phyloP scores from a whole-genome alignment of 2,888 invertebrate species.

The Clistopyga incitator region DNA sequence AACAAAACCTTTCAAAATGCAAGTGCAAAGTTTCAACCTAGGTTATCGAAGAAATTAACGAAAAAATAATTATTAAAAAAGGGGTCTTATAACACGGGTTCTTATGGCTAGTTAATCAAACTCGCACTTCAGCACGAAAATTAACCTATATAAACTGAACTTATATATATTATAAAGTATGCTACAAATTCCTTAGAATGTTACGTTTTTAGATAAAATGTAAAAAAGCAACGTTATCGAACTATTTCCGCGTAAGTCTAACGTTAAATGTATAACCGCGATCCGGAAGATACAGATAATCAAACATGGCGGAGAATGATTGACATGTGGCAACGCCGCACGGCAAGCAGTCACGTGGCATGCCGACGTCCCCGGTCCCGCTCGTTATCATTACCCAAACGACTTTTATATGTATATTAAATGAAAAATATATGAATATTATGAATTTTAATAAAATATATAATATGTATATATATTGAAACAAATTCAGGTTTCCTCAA shows the following conservation, averaged over 20 bases:
- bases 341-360: constrained; percentile 15
- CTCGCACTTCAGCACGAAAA: constrained; percentile 11
- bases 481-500: too few species aligned
- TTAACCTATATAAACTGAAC: too few species aligned
- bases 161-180: constrained; percentile 6
- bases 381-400: constrained; percentile 1
- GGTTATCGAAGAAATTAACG: constrained; percentile 17
- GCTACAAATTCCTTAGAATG: constrained; percentile 21
- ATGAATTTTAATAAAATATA: too few species aligned
- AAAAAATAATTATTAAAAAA: constrained; percentile 23
- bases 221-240: constrained; percentile 16
- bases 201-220: constrained; percentile 10
- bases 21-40: constrained; percentile 5
- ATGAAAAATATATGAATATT: too few species aligned
- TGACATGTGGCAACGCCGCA: constrained; percentile 14
- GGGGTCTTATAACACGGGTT: constrained; percentile 13
- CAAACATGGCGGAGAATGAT: constrained; percentile 13
- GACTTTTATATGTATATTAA: constrained; percentile 9
- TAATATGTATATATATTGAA: too few species aligned
- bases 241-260: neutral
- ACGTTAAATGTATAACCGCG: neutral
- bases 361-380: too few species aligned
- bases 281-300: neutral
- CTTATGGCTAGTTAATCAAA: constrained; percentile 6
- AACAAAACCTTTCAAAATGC: too few species aligned